These are phyloP conservation scores for Autographa pulchrina DNA, from an alignment of 2,888 invertebrate species.

Conservation along the genomic window DNA sequence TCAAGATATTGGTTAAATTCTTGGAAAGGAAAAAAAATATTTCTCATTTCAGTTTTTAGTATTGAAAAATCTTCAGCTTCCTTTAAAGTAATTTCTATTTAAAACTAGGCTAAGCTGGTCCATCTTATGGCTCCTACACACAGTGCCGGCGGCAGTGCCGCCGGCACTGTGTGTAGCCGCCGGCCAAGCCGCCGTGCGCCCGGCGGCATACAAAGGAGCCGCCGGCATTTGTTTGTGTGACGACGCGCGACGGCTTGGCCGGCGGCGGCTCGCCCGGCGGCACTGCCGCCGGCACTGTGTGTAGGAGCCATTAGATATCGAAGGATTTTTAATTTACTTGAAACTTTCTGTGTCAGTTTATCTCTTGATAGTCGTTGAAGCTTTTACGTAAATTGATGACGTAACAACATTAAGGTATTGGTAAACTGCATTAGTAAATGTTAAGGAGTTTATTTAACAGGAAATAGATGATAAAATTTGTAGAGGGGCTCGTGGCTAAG, in stretches of 20 bases:
- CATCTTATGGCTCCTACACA: no score
- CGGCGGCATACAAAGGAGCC: no score
- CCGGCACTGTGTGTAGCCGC: no score
- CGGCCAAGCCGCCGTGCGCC: no score
- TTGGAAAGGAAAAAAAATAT: not conserved
- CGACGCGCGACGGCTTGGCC: no score
- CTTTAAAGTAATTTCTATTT: constrained; percentile 9
- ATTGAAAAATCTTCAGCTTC: not conserved
- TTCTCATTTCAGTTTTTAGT: not conserved
- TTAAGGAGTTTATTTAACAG: not conserved
- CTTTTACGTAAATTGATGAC: constrained; percentile 45
- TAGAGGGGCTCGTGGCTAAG: no score
- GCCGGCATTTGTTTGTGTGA: no score
- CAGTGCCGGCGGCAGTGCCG: no score
- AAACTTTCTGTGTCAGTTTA: constrained; percentile 17
- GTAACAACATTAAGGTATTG: constrained; percentile 7
- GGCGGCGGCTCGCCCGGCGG: no score
- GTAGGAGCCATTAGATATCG: no score
- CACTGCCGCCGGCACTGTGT: no score
- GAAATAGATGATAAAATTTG: no score
- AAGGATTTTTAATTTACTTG: constrained; percentile 14
- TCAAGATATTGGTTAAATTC: not conserved
- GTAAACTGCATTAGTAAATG: constrained; percentile 5
- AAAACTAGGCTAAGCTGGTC: constrained; percentile 17
- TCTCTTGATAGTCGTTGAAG: constrained; percentile 23